These are phyloP conservation scores for Parapsyche elsis DNA, from an alignment of 1,140 invertebrate species.

Conservation along the genomic window DNA sequence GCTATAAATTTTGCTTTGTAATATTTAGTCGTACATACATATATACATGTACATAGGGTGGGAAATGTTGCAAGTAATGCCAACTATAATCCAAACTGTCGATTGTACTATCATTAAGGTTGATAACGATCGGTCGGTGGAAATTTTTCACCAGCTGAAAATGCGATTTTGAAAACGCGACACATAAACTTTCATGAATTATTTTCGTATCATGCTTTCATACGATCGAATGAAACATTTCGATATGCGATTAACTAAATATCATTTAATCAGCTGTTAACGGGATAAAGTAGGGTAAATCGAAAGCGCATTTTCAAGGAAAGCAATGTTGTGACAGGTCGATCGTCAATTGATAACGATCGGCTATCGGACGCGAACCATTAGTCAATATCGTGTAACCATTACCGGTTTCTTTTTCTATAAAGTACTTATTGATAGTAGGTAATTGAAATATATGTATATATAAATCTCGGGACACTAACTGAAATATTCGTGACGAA, in stretches of 20 bases:
- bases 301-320: not conserved
- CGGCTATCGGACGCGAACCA: not conserved
- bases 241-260: too few species aligned
- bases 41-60: not conserved
- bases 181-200: not conserved
- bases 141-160: not conserved
- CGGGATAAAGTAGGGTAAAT: too few species aligned
- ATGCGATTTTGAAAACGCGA: not conserved
- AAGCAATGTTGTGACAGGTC: constrained; percentile 19
- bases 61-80: not conserved
- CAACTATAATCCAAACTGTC: not conserved
- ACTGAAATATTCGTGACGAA: not conserved
- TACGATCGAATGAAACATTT: not conserved
- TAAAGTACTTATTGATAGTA: not conserved
- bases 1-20: not conserved
- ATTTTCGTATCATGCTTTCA: not conserved
- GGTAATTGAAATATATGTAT: not conserved
- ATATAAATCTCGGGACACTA: too few species aligned
- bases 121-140: not conserved
- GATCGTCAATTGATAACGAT: not conserved
- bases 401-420: not conserved
- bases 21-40: not conserved
- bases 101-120: not conserved
- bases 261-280: too few species aligned
- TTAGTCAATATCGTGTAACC: constrained; percentile 21